These are phyloP conservation scores for Oceanodroma leucorhoa DNA, from an alignment of 2,797 vertebrate genomes.

Conservation along the genomic window DNA sequence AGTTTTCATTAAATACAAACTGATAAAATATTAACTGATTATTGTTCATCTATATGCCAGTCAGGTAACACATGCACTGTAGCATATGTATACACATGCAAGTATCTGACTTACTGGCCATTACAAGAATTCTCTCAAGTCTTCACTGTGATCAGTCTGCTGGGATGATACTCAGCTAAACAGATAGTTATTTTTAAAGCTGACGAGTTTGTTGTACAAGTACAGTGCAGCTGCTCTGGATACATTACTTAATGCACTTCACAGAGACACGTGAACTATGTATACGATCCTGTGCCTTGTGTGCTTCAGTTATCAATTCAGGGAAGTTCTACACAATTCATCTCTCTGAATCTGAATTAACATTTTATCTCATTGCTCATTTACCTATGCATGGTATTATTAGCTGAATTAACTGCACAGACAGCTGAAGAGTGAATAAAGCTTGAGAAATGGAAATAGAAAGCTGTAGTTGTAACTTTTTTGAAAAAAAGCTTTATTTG, in stretches of 20 bases:
- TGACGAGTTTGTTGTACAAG: background rate
- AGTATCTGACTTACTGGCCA: background rate
- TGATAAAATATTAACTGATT: constrained; percentile 38
- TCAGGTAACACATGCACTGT: background rate
- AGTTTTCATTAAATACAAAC: constrained; percentile 32
- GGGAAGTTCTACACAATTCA: background rate
- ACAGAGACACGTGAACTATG: accelerated
- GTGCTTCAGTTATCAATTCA: background rate
- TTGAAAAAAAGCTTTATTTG: background rate
- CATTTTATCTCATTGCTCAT: constrained; percentile 18
- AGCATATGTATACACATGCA: background rate
- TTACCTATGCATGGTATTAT: background rate
- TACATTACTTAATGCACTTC: background rate
- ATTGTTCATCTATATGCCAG: background rate
- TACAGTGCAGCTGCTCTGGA: background rate
- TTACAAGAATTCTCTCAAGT: background rate
- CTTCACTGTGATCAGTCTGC: background rate
- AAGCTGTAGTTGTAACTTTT: background rate
- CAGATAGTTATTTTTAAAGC: background rate
- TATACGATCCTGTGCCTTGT: background rate
- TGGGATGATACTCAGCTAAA: background rate
- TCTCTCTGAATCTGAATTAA: constrained; percentile 36
- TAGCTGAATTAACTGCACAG: constrained; percentile 8
- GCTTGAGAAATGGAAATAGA: background rate
- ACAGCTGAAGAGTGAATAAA: background rate